Percentiles rank a stretch among this genome's conserved stretches.
phyloP scores from a whole-genome alignment of 2,888 invertebrate genomes.

The Thera obeliscata region DNA sequence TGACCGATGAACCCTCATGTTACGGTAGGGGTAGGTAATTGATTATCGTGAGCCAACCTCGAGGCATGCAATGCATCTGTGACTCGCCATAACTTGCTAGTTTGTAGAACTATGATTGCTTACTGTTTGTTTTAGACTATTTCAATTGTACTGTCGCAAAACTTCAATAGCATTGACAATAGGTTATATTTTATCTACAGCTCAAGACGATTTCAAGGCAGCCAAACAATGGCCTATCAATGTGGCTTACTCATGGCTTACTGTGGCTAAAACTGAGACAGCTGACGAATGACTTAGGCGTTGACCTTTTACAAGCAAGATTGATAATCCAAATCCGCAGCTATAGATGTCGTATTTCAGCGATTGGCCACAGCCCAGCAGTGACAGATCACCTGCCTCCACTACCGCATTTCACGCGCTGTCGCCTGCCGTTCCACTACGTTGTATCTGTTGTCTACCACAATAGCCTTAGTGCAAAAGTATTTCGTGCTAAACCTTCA shows the following conservation, averaged over 20 bases:
- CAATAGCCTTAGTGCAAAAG: constrained; percentile 33
- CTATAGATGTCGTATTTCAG: constrained; percentile 13
- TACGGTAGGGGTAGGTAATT: constrained; percentile 38
- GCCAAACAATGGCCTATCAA: neutral
- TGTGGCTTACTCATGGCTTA: neutral
- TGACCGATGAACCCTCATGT: constrained; percentile 28
- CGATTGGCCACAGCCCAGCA: constrained; percentile 24
- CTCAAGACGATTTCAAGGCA: neutral
- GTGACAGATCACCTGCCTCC: constrained; percentile 41
- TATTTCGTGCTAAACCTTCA: neutral
- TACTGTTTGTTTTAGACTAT: constrained; percentile 22
- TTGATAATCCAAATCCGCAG: constrained; percentile 10
- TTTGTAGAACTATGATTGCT: constrained; percentile 20
- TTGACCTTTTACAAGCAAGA: constrained; percentile 9
- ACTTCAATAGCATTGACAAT: too few species aligned
- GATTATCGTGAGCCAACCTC: constrained; percentile 32
- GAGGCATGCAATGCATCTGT: constrained; percentile 38
- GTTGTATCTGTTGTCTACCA: constrained; percentile 49
- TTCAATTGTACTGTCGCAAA: neutral
- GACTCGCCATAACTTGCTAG: constrained; percentile 19
- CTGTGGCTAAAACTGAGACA: constrained; percentile 1
- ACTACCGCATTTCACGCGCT: constrained; percentile 56
- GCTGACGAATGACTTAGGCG: neutral
- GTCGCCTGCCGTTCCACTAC: constrained; percentile 52
- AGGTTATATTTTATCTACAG: neutral